Evolutionary conservation across 2,113 vertebrate genomes (phyloP), one percentile per base, ranked within the genome.

Genomic region (Butorides virescens): DNA sequence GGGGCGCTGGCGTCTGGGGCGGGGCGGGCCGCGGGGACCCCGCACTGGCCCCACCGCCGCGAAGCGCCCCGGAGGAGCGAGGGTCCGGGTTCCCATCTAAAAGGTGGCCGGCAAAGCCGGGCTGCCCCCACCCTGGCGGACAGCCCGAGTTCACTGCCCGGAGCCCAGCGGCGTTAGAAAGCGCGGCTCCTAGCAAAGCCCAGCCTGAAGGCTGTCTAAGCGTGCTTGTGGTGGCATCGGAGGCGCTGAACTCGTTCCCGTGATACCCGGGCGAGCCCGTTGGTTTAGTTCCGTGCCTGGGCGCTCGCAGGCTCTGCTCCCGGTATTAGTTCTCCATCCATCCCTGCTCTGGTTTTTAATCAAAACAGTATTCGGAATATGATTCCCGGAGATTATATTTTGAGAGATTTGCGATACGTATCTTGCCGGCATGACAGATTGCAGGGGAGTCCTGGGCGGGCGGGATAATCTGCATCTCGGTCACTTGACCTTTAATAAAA

Each of bases 341-440:
- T 96, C 97, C 96, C 91, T 39, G 92, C 95, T 97, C 91, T 96
- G 87, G 84, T 97, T 97, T 97, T 99, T 99, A 99, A 99, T 99
- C 98, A 99, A 98, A 98, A 98, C 97, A 98, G 98, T 98, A 98
- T 98, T 98, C 98, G 92, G 97, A 99, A 98, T 98, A 98, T 98
- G 98, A 98, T 98, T 98, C 97, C 94, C 56, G 93, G 97, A 98
- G 98, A 99, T 99, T 99, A 99, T 98, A 98, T 96, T 95, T 97
- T 94, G 97, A 97, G 95, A 98, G 98, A 98, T 99, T 98, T 98
- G 98, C 92, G 92, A 98, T 97, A 98, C 97, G 89, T 97, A 97
- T 98, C 95, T 98, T 93, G 95, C 94, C 77, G 73, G 92, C 73
- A 84, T 97, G 98, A 97, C 97, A 98, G 98, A 98, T 98, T 98